phyloP scores from a whole-genome alignment of 2,797 vertebrate genomes.

The Bufotes viridis region DNA sequence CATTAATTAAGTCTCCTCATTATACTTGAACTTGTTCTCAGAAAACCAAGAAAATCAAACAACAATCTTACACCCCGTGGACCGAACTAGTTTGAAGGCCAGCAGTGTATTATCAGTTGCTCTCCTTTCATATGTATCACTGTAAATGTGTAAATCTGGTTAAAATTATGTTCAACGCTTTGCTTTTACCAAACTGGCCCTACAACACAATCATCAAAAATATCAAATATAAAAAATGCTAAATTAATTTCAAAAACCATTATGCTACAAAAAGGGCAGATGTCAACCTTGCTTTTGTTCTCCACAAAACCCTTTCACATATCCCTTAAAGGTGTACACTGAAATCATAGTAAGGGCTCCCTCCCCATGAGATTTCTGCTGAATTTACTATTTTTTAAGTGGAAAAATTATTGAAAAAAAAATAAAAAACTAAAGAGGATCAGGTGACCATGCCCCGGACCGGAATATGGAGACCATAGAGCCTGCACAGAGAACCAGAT shows the following conservation, averaged over 20 bases:
- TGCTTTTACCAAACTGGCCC: neutral
- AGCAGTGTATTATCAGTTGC: neutral
- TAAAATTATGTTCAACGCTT: neutral
- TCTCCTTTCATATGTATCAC: neutral
- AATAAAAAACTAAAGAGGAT: too few species aligned
- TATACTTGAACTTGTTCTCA: slow-evolving; percentile 31
- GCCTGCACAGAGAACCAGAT: too few species aligned
- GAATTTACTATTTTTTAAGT: too few species aligned
- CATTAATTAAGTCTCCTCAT: slow-evolving; percentile 53
- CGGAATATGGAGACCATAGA: too few species aligned
- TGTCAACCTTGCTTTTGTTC: neutral
- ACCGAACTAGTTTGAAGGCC: slow-evolving; percentile 9
- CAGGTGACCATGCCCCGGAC: too few species aligned
- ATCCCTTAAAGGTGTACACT: neutral
- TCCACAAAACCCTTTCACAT: neutral
- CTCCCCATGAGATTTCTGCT: too few species aligned
- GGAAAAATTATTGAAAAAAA: too few species aligned
- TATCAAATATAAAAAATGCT: neutral
- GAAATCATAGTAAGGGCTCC: too few species aligned
- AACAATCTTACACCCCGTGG: slow-evolving; percentile 2
- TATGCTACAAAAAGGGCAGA: neutral
- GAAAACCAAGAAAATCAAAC: slow-evolving; percentile 24
- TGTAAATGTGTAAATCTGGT: neutral
- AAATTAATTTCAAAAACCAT: neutral
- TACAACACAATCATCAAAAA: neutral